A percentile compares a stretch with the other conserved stretches of the same genome.
Evolutionary conservation across 2,797 vertebrate genomes (phyloP).

Genomic region (Thaleichthys pacificus): DNA sequence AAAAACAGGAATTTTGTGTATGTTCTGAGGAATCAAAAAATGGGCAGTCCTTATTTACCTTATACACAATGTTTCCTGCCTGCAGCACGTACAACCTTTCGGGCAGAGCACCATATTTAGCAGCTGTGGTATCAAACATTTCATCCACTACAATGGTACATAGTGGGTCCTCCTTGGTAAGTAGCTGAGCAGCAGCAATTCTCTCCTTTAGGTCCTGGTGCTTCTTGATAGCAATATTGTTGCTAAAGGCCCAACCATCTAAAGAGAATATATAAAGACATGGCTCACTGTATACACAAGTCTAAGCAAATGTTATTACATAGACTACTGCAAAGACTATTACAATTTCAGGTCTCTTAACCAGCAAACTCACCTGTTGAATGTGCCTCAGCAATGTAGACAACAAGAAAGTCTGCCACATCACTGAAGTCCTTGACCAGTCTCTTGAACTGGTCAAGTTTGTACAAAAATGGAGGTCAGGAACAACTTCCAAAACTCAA

Average conservation of each 20-base stretch:
- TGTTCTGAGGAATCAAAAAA: slow-evolving; percentile 18
- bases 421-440: slow-evolving; percentile 83
- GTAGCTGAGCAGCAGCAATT: slow-evolving; percentile 78
- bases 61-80: slow-evolving; percentile 83
- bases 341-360: neutral
- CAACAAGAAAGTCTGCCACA: slow-evolving; percentile 85
- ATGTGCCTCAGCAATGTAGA: slow-evolving; percentile 92
- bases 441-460: slow-evolving; percentile 88
- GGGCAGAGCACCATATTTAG: slow-evolving; percentile 84
- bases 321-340: slow-evolving; percentile 7
- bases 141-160: slow-evolving; percentile 87
- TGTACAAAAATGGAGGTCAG: slow-evolving; percentile 88
- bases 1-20: neutral
- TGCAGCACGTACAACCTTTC: slow-evolving; percentile 89
- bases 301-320: slow-evolving; percentile 18
- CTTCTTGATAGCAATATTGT: slow-evolving; percentile 84
- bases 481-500: slow-evolving; percentile 93
- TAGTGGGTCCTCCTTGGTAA: slow-evolving; percentile 78
- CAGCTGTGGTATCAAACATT: slow-evolving; percentile 79
- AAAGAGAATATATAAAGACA: neutral
- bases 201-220: slow-evolving; percentile 85
- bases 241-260: slow-evolving; percentile 92
- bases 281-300: neutral
- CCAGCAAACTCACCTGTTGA: slow-evolving; percentile 77
- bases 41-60: slow-evolving; percentile 71